phyloP scores from a whole-genome alignment of 1,140 invertebrate species.

The Atopsyche davidsoni region DNA sequence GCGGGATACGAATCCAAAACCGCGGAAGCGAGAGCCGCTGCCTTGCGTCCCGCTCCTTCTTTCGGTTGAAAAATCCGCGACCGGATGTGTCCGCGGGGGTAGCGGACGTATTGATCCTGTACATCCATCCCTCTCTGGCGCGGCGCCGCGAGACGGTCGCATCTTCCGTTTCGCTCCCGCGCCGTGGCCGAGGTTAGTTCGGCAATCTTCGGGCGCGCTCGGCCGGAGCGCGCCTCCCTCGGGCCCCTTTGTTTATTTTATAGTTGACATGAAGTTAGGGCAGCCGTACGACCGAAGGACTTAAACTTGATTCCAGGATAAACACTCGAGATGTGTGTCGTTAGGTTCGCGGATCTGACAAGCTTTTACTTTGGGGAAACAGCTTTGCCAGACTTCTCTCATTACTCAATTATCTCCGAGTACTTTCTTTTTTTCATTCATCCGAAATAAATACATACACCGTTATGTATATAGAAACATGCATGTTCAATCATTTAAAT shows the following conservation, averaged over 20 bases:
- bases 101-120: constrained; percentile 26
- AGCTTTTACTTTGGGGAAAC: too few relatives aligned
- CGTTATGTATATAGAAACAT: too few relatives aligned
- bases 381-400: too few relatives aligned
- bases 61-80: constrained; percentile 27
- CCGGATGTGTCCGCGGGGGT: constrained; percentile 22
- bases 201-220: constrained; percentile 26
- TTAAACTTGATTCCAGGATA: constrained; percentile 26
- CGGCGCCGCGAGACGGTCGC: too few relatives aligned
- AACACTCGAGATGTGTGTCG: constrained; percentile 20
- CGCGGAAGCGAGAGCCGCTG: not conserved
- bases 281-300: constrained; percentile 10
- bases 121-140: constrained; percentile 13
- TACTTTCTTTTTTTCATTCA: too few relatives aligned
- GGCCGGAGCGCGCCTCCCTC: constrained; percentile 7
- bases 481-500: too few relatives aligned
- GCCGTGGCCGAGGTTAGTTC: constrained; percentile 9
- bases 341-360: constrained; percentile 8
- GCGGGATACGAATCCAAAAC: constrained; percentile 19
- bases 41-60: too few relatives aligned
- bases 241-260: constrained; percentile 30
- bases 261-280: constrained; percentile 29
- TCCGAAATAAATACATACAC: too few relatives aligned
- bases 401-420: too few relatives aligned
- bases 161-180: constrained; percentile 14